These are phyloP conservation scores for Psammodynastes pulverulentus DNA, from an alignment of 2,113 vertebrate genomes.

Conservation along the genomic window DNA sequence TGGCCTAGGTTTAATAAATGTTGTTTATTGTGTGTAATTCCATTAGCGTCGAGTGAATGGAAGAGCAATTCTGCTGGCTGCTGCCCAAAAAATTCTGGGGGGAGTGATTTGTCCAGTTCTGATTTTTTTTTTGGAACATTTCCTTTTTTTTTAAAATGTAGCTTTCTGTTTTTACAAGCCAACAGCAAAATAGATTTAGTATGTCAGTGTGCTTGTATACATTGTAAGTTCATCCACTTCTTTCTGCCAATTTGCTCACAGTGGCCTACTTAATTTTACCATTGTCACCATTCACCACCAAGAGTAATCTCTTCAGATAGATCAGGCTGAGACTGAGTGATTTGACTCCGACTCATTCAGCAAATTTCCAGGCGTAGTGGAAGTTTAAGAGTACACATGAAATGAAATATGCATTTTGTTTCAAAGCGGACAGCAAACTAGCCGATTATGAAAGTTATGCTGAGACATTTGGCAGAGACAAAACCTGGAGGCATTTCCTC, in stretches of 20 bases:
- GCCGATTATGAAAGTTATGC: neutral
- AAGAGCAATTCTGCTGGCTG: neutral
- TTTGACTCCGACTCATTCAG: neutral
- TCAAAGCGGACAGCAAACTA: neutral
- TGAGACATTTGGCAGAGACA: neutral
- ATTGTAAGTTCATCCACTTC: neutral
- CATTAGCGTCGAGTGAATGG: slow-evolving; percentile 3
- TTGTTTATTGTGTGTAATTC: slow-evolving; percentile 27
- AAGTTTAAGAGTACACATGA: neutral
- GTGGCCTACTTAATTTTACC: neutral
- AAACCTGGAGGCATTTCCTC: neutral
- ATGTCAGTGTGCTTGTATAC: neutral
- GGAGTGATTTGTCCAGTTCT: neutral
- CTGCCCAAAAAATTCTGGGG: neutral
- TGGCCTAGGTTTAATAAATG: slow-evolving; percentile 13
- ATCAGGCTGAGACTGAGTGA: neutral
- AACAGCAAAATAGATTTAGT: neutral
- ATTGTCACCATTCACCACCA: neutral
- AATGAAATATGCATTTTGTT: neutral
- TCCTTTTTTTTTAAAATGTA: neutral
- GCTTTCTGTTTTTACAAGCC: neutral
- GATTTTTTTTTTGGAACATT: neutral
- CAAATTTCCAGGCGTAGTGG: neutral
- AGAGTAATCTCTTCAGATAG: neutral
- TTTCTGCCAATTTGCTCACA: neutral